These are phyloP conservation scores for Danio albolineatus DNA, from an alignment of 2,797 vertebrate genomes.

Conservation along the genomic window DNA sequence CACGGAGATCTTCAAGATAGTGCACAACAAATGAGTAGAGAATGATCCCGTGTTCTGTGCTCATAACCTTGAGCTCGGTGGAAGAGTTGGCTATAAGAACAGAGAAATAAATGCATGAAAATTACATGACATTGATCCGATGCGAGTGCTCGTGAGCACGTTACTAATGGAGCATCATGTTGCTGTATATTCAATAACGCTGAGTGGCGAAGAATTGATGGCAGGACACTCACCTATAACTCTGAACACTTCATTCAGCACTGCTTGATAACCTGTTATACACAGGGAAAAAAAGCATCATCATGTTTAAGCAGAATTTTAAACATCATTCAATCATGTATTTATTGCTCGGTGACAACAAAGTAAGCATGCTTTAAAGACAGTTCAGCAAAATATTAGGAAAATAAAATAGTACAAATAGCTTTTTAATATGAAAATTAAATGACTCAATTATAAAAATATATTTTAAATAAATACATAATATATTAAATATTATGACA, in stretches of 20 bases:
- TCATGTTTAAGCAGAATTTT: not conserved
- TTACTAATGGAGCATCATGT: constrained; percentile 23
- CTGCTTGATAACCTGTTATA: constrained; percentile 88
- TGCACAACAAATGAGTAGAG: constrained; percentile 88
- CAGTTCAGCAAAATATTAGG: no score
- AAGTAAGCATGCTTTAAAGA: no score
- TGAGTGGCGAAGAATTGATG: constrained; percentile 41
- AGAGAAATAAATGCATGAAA: constrained; percentile 26
- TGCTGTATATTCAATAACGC: constrained; percentile 21
- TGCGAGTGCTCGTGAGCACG: constrained; percentile 2
- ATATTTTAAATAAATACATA: not conserved
- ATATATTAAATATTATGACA: no score
- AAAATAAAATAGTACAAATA: not conserved
- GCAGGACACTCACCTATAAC: constrained; percentile 87
- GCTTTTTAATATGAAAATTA: not conserved
- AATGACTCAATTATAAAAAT: not conserved
- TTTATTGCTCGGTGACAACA: not conserved
- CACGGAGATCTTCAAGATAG: constrained; percentile 88
- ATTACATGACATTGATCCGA: constrained; percentile 1
- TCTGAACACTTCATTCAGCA: constrained; percentile 95
- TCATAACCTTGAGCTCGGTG: constrained; percentile 86
- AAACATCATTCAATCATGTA: not conserved
- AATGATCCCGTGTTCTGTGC: constrained; percentile 93
- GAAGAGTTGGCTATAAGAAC: constrained; percentile 87
- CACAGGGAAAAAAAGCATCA: constrained; percentile 57